A percentile compares a stretch with the other conserved stretches of the same genome.
Evolutionary conservation across 2,888 invertebrate genomes (phyloP).

Genomic region (Drosophila hamatofila): DNA sequence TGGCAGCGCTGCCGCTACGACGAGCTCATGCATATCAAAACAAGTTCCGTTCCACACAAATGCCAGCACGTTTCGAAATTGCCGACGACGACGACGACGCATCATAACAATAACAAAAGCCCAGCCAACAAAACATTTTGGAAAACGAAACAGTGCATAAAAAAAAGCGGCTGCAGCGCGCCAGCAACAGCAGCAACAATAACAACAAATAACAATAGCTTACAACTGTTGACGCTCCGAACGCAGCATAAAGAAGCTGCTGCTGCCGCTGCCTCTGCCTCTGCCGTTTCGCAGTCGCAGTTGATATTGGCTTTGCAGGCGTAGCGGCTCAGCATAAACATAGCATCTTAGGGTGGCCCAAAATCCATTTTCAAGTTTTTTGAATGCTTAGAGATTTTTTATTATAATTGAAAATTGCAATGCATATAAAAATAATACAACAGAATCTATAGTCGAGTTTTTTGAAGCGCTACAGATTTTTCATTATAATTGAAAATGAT

Average conservation of each 20-base stretch:
- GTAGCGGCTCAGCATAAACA: constrained; percentile 34
- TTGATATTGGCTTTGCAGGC: constrained; percentile 6
- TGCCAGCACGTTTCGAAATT: constrained; percentile 78
- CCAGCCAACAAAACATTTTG: constrained; percentile 65
- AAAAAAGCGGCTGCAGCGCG: constrained; percentile 45
- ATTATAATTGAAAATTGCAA: background rate
- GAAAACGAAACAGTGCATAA: constrained; percentile 61
- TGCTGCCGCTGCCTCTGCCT: constrained; percentile 8
- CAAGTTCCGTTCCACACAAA: constrained; percentile 79
- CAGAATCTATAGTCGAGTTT: constrained; percentile 4
- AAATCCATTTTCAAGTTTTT: background rate
- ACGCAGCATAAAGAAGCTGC: constrained; percentile 31
- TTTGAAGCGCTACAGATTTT: background rate
- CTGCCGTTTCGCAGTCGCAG: background rate
- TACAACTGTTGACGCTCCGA: constrained; percentile 30
- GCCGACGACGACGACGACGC: constrained; percentile 57
- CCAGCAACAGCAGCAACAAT: constrained; percentile 25
- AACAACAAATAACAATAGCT: constrained; percentile 43
- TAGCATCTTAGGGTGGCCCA: constrained; percentile 59
- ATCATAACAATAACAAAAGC: constrained; percentile 77
- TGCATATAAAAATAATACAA: background rate
- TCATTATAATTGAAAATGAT: background rate
- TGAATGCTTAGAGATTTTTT: background rate
- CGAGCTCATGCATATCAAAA: constrained; percentile 74
- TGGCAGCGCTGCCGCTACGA: constrained; percentile 36